A percentile compares a stretch with the other conserved stretches of the same genome.
Evolutionary conservation across 1,140 invertebrate species (phyloP).

Genomic region (Panagrolaimus sp.): DNA sequence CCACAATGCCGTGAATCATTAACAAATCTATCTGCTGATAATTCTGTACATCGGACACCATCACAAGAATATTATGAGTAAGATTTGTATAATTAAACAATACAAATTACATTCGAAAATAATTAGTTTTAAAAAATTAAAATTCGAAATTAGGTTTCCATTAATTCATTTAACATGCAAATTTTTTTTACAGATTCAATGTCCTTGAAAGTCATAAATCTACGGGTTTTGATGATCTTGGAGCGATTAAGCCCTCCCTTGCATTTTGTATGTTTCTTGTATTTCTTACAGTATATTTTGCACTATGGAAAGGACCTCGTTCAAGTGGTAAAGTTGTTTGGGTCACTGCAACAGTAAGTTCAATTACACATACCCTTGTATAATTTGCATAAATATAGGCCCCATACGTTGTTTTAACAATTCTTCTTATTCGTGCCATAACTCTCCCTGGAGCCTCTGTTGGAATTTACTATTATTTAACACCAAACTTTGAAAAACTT

Average conservation of each 20-base stretch:
- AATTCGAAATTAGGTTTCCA: too few relatives aligned
- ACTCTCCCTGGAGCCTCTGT: slow-evolving; percentile 80
- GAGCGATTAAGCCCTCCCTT: slow-evolving; percentile 78
- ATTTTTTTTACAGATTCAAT: slow-evolving; percentile 65
- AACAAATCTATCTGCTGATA: slow-evolving; percentile 58
- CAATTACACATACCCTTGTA: too few relatives aligned
- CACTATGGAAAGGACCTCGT: slow-evolving; percentile 92
- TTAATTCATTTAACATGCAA: not conserved
- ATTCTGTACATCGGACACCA: slow-evolving; percentile 55
- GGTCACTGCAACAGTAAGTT: slow-evolving; percentile 85
- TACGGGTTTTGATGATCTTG: slow-evolving; percentile 75
- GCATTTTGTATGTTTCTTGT: slow-evolving; percentile 82
- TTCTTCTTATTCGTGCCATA: slow-evolving; percentile 75
- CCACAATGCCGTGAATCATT: slow-evolving; percentile 67
- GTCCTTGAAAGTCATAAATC: slow-evolving; percentile 77
- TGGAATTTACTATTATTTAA: slow-evolving; percentile 88
- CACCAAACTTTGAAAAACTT: slow-evolving; percentile 82
- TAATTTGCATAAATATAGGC: too few relatives aligned
- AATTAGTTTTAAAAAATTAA: too few relatives aligned
- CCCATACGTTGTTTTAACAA: slow-evolving; percentile 82
- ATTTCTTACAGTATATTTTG: slow-evolving; percentile 90
- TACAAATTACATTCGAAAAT: too few relatives aligned
- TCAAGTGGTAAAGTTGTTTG: slow-evolving; percentile 94
- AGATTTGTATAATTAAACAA: too few relatives aligned
- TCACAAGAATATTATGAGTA: slow-evolving; percentile 53